These are phyloP conservation scores for Gallinago undulata DNA, from an alignment of 2,113 vertebrate genomes.

Conservation along the genomic window DNA sequence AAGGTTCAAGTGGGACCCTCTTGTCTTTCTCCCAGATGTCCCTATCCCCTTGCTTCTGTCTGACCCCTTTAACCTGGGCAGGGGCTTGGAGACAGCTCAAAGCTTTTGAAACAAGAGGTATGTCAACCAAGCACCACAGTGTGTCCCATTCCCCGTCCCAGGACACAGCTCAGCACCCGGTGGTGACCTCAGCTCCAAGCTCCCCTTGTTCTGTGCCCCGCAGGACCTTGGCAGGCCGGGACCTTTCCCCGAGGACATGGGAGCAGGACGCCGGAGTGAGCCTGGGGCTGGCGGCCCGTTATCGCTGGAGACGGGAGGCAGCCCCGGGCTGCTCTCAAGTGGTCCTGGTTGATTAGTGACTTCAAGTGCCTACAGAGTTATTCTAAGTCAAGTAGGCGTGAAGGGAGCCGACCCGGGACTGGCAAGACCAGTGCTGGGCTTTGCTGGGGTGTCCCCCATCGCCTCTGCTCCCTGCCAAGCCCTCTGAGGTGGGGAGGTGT, in stretches of 20 bases:
- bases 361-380: slow-evolving; percentile 60
- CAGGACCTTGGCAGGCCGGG: not conserved
- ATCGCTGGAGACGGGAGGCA: slow-evolving; percentile 43
- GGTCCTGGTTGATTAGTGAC: slow-evolving; percentile 51
- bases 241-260: not conserved
- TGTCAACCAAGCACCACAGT: not conserved
- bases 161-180: rapidly evolving
- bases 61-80: not conserved
- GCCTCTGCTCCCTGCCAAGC: not conserved
- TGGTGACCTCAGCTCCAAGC: not conserved
- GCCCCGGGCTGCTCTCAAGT: slow-evolving; percentile 50
- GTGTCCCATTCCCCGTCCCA: rapidly evolving
- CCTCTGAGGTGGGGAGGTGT: rapidly evolving
- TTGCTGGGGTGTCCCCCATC: not conserved
- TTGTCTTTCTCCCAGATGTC: not conserved
- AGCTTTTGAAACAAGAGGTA: not conserved
- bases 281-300: not conserved
- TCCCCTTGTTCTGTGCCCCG: not conserved
- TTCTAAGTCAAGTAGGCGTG: slow-evolving; percentile 61
- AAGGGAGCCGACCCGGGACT: not conserved
- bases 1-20: not conserved
- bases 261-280: not conserved
- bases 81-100: not conserved
- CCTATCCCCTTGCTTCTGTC: not conserved
- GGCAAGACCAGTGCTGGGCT: rapidly evolving